These are phyloP conservation scores for Villa cingulata DNA, from an alignment of 2,888 invertebrate genomes.

Conservation along the genomic window DNA sequence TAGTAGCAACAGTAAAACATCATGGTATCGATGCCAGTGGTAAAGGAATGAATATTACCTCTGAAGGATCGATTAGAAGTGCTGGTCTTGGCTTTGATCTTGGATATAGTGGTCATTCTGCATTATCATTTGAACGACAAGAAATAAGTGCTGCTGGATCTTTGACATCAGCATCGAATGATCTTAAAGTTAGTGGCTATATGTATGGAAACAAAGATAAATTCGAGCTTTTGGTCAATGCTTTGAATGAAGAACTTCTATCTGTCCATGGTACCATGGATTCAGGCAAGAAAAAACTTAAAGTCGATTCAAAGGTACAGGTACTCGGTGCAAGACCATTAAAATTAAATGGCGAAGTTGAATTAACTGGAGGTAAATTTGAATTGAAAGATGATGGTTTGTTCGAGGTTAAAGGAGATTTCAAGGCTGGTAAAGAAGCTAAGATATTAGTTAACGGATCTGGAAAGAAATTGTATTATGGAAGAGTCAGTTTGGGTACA, in stretches of 20 bases:
- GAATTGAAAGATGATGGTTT: slow-evolving; percentile 20
- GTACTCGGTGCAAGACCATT: slow-evolving; percentile 23
- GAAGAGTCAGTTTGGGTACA: slow-evolving; percentile 26
- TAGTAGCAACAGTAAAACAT: slow-evolving; percentile 22
- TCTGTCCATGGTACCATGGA: slow-evolving; percentile 20
- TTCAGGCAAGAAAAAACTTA: slow-evolving; percentile 19
- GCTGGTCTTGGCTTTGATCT: slow-evolving; percentile 32
- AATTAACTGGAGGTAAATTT: slow-evolving; percentile 20
- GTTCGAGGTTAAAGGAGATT: slow-evolving; percentile 21
- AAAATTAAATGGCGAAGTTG: slow-evolving; percentile 20
- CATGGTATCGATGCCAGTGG: slow-evolving; percentile 6
- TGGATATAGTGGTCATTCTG: slow-evolving; percentile 20
- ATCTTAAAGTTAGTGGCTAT: slow-evolving; percentile 26
- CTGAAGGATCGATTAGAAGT: slow-evolving; percentile 35
- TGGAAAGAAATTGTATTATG: slow-evolving; percentile 24
- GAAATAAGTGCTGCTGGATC: slow-evolving; percentile 28
- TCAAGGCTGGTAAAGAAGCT: slow-evolving; percentile 26
- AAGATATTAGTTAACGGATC: slow-evolving; percentile 20
- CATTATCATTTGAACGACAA: slow-evolving; percentile 23
- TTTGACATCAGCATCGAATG: slow-evolving; percentile 22
- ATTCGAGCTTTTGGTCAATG: slow-evolving; percentile 21
- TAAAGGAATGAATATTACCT: slow-evolving; percentile 35
- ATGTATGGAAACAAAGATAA: slow-evolving; percentile 28
- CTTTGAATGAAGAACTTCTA: slow-evolving; percentile 24
- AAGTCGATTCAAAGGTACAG: slow-evolving; percentile 21